These are phyloP conservation scores for Patella pellucida DNA, from an alignment of 2,888 invertebrate species.

Conservation along the genomic window DNA sequence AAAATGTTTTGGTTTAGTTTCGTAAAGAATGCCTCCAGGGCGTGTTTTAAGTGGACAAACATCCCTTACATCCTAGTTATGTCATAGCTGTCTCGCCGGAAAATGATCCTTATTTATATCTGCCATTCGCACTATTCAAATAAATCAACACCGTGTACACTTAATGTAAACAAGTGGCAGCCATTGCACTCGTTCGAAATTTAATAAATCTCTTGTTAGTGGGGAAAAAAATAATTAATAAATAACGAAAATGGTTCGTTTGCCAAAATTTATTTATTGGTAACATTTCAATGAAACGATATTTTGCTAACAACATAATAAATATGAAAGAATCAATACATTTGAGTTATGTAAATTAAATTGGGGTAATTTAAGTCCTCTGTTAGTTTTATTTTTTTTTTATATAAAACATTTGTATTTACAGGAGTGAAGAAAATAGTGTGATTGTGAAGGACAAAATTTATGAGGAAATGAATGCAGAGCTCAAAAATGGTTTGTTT, in stretches of 20 bases:
- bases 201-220: not conserved
- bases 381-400: too few species aligned
- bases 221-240: too few species aligned
- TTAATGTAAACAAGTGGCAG: not conserved
- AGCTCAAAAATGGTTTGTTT: too few species aligned
- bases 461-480: too few species aligned
- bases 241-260: not conserved
- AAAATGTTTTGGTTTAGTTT: not conserved
- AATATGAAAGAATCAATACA: not conserved
- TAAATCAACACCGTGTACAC: not conserved
- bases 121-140: not conserved
- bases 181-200: not conserved
- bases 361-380: too few species aligned
- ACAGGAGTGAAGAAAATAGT: too few species aligned
- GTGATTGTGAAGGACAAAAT: too few species aligned
- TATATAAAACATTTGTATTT: too few species aligned
- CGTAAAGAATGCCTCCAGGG: not conserved
- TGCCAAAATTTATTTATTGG: slow-evolving; percentile 9
- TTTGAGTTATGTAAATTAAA: too few species aligned
- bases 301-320: slow-evolving; percentile 8
- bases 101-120: slow-evolving; percentile 2
- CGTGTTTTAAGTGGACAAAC: slow-evolving; percentile 3
- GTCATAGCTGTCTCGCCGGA: slow-evolving; percentile 3
- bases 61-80: not conserved
- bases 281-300: not conserved